A percentile compares a stretch with the other conserved stretches of the same genome.
Evolutionary conservation across 2,888 invertebrate genomes (phyloP).

Genomic region (Cephus pulcher): DNA sequence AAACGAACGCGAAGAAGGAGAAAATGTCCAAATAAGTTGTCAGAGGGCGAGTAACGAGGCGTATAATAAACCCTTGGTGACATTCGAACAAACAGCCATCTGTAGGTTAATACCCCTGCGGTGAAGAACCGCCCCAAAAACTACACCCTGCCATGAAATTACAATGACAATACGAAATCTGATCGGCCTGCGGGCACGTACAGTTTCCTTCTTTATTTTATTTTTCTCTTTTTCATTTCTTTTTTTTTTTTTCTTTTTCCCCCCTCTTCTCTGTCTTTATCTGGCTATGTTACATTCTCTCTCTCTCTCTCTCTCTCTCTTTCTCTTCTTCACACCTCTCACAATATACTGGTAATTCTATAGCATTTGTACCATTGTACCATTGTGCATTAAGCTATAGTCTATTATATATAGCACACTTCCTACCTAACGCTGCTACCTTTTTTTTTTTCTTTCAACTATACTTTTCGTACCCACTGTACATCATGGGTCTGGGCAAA

Average conservation of each 20-base stretch:
- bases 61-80: conserved; percentile 64
- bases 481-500: not conserved
- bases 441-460: not conserved
- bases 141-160: conserved; percentile 63
- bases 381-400: conserved; percentile 37
- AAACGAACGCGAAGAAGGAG: conserved; percentile 6
- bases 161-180: conserved; percentile 66
- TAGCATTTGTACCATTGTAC: conserved; percentile 47
- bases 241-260: conserved; percentile 1
- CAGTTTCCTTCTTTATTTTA: conserved; percentile 40
- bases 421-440: not conserved
- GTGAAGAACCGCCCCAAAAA: conserved; percentile 64
- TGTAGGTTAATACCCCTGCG: conserved; percentile 64
- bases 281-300: conserved; percentile 25
- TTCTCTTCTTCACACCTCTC: conserved; percentile 38
- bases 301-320: conserved; percentile 16
- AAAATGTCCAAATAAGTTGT: conserved; percentile 46
- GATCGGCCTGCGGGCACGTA: conserved; percentile 63
- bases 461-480: not conserved
- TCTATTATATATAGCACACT: conserved; percentile 18
- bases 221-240: conserved; percentile 22
- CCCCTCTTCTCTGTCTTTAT: conserved; percentile 26
- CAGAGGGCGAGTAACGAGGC: conserved; percentile 59
- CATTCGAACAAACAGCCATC: conserved; percentile 65
- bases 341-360: conserved; percentile 43